Base-by-base conservation (phyloP, 2,797 vertebrate genomes). In the Sparus aurata region DNA sequence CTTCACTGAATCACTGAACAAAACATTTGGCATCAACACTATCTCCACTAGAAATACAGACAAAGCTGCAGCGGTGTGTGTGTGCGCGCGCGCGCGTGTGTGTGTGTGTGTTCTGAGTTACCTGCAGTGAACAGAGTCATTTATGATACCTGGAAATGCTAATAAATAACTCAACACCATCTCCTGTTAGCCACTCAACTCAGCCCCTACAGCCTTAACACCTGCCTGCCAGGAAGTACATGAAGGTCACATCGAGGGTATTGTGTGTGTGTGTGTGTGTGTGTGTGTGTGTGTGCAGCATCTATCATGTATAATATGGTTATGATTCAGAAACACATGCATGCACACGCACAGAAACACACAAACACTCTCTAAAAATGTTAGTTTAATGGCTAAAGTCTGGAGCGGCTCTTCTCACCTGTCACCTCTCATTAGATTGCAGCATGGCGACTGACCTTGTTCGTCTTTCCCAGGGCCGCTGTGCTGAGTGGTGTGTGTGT, bases 381-480 rank as follows among this genome's bases (percentile, higher is more conserved):
- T 78, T 89, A 87, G 85, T 94, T 93, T 93, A 94, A 95, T 95
- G 90, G 85, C 75, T 88, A 79, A 91, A 91, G 92, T 95, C 89
- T 90, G 88, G 79, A 87, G 87, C 80, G 79, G 81, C 88, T 93
- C 89, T 93, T 94, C 94, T 95, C 93, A 95, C 95, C 93, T 96
- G 95, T 95, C 95, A 95, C 91, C 94, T 95, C 88, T 93, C 91
- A 95, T 96, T 95, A 95, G 92, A 90, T 84, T 84, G 91, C 84
- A 25, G 85, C 86, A 71, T 46, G 81, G 86, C 72, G 72, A 87
- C 86, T 95, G 95, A 96, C 95, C 95, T 95, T 96, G 95, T 80
- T 91, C 81, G 90, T 93, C 94, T 93, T 91, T 90, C 88, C 80
- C 75, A 61, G 85, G 84, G 84, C 82, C 53, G 41, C 69, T 69